These are phyloP conservation scores for Maniola jurtina DNA, from an alignment of 1,140 invertebrate species.

Conservation along the genomic window DNA sequence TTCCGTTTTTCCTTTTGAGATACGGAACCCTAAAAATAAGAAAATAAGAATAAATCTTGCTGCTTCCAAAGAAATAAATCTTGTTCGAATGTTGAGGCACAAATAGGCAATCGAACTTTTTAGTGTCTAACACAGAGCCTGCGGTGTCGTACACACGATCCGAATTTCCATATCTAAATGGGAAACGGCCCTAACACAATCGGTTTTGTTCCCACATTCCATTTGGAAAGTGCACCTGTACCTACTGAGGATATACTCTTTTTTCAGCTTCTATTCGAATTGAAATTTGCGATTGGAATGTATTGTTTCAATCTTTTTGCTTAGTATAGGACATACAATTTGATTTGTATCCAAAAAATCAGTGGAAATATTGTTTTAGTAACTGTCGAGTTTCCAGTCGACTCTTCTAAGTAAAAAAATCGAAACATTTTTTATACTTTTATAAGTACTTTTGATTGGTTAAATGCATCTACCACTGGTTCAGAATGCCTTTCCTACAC, in stretches of 20 bases:
- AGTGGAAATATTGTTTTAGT: too few species aligned
- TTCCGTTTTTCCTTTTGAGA: too few species aligned
- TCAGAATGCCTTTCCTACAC: too few species aligned
- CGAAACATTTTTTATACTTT: too few species aligned
- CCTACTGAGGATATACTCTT: slow-evolving; percentile 54
- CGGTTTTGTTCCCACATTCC: slow-evolving; percentile 70
- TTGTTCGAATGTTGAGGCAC: slow-evolving; percentile 4
- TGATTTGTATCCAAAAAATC: background rate
- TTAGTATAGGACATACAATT: background rate
- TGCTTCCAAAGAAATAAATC: slow-evolving; percentile 18
- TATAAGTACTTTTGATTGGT: too few species aligned
- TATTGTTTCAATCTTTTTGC: slow-evolving; percentile 12
- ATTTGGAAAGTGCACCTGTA: slow-evolving; percentile 72
- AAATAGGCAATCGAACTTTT: slow-evolving; percentile 46
- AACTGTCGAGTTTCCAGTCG: too few species aligned
- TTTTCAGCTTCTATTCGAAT: slow-evolving; percentile 39
- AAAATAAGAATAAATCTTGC: too few species aligned
- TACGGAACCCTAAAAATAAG: too few species aligned
- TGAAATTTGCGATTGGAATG: slow-evolving; percentile 32
- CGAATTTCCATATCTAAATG: slow-evolving; percentile 77
- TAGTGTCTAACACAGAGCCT: slow-evolving; percentile 42
- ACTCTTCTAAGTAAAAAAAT: too few species aligned
- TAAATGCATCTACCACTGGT: too few species aligned
- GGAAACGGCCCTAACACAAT: slow-evolving; percentile 70
- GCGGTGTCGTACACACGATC: slow-evolving; percentile 57